phyloP scores from a whole-genome alignment of 2,113 vertebrate species.

The Salvelinus alpinus region DNA sequence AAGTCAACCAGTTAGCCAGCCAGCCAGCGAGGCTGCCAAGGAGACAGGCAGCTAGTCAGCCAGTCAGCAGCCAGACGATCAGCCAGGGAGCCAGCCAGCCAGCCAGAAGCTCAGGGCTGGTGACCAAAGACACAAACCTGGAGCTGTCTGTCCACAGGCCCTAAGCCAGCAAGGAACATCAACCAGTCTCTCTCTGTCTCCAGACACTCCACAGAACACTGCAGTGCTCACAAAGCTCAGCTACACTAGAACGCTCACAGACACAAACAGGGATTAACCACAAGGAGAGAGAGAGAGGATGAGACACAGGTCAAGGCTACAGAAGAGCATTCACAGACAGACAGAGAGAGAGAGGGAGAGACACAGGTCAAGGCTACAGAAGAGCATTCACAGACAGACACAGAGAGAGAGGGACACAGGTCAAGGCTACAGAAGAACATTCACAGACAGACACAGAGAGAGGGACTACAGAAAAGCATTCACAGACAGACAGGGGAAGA shows the following conservation, averaged over 20 bases:
- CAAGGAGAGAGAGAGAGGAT: background rate
- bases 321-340: background rate
- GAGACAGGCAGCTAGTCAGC: slow-evolving; percentile 3
- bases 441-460: background rate
- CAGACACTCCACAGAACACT: slow-evolving; percentile 6
- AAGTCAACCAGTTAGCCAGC: slow-evolving; percentile 16
- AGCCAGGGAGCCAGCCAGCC: slow-evolving; percentile 25
- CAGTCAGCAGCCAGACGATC: slow-evolving; percentile 11
- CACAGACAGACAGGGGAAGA: background rate
- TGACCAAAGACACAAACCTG: slow-evolving; percentile 45
- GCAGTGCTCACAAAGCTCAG: slow-evolving; percentile 3
- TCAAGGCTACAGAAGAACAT: background rate
- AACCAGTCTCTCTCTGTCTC: slow-evolving; percentile 13
- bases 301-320: background rate
- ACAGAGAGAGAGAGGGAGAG: background rate
- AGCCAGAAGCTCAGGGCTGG: slow-evolving; percentile 38
- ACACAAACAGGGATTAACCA: background rate
- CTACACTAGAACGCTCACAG: background rate
- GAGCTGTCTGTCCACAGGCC: slow-evolving; percentile 23
- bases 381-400: background rate
- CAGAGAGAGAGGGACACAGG: background rate
- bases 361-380: background rate
- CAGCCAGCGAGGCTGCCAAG: slow-evolving; percentile 19
- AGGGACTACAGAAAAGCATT: background rate
- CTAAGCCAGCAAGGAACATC: slow-evolving; percentile 4